Base-by-base conservation (phyloP, 1,140 invertebrate genomes). In the Sitophilus oryzae region DNA sequence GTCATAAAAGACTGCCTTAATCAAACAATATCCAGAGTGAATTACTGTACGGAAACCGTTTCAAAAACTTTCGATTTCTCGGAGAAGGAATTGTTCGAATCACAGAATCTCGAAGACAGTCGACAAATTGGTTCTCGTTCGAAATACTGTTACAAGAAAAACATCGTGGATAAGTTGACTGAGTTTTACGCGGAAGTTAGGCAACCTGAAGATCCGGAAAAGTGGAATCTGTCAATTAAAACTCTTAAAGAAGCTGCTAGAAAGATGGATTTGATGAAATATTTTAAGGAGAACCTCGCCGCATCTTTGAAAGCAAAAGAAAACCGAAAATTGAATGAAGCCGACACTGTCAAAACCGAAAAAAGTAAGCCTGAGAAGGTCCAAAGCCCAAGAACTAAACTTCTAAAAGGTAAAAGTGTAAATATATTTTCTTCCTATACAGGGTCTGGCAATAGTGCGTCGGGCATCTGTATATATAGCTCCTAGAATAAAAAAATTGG, bases 81-180 rank as follows among this genome's bases (percentile, higher is more conserved):
- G n/a, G 59, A 65, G 54, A 47, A 52, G 49, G 48, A 65, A 51
- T 38, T 63, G n/a, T 65, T 65, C 44, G 61, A 65, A 42, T 42
- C 48, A 11, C 50, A 22, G 2, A 65, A 65, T 52, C 47, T 59
- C 9, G 41, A 48, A 9, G 48, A 60, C 41, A 46, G 36, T 14
- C 21, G 21, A n/a, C 4, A 19, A 9, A 37, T 38, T 2, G 30
- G 51, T 9, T 46, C 40, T 14, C 38, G 37, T 15, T 45, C 57
- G 6, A 59, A 63, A 37, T 63, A 60, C 45, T 3, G 54, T 11
- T 65, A 60, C 23, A 20, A 63, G 40, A 22, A 41, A 42, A 22
- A 38, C 6, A 11, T 55, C 1, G 36, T 61, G 1, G 22, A 37
- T 2, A 43, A 59, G 18, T 35, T 65, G 19, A 59, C 59, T 41